Conservation (phyloP, 2,888 invertebrate species). For the Bursaphelenchus okinawaensis region DNA sequence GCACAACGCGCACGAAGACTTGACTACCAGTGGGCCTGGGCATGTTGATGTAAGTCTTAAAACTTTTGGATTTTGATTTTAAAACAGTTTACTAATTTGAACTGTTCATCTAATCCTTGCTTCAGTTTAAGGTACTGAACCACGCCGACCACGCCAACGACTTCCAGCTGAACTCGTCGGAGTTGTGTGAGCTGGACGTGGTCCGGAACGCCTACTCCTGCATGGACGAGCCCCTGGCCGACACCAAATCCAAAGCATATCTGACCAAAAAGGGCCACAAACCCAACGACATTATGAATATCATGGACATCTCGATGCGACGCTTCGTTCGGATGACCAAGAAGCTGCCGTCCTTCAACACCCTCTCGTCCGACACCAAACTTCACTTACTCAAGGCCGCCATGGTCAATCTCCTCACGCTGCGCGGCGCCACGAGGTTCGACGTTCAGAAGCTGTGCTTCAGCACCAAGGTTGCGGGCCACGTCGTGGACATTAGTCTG, state of each 20-base stretch:
- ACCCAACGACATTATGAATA: constrained; percentile 50
- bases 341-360: constrained; percentile 46
- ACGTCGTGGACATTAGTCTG: constrained; percentile 25
- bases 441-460: constrained; percentile 40
- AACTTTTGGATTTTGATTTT: no score
- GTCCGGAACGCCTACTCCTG: constrained; percentile 40
- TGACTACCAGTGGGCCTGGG: background rate
- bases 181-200: constrained; percentile 43
- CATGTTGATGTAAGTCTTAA: background rate
- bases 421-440: constrained; percentile 48
- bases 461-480: constrained; percentile 34
- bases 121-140: background rate
- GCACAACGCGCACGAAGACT: background rate
- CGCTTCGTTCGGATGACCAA: constrained; percentile 53
- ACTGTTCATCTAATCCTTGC: background rate
- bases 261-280: constrained; percentile 31
- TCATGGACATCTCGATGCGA: constrained; percentile 55
- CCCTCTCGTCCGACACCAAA: constrained; percentile 51
- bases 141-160: background rate
- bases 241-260: constrained; percentile 14
- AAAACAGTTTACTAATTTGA: no score
- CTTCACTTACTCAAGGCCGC: constrained; percentile 50
- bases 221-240: constrained; percentile 47
- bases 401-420: constrained; percentile 54
- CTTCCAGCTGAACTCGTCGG: constrained; percentile 23